Percentiles rank a stretch among this genome's conserved stretches.
phyloP scores from a whole-genome alignment of 1,140 invertebrate genomes.

The Hetaerina americana region DNA sequence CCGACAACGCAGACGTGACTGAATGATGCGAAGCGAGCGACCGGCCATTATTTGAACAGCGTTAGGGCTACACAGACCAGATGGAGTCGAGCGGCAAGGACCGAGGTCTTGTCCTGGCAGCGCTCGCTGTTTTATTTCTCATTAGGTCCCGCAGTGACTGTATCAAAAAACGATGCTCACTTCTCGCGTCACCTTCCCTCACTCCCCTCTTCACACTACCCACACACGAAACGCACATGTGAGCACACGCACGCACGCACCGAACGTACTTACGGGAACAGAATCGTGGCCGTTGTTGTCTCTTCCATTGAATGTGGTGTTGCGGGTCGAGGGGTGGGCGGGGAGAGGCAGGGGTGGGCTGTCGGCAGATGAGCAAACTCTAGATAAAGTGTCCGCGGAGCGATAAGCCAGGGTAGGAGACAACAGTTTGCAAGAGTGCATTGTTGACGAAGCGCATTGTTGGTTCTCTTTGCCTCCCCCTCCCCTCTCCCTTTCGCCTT shows the following conservation, averaged over 20 bases:
- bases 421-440: not conserved
- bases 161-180: not conserved
- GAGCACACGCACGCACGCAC: too few species aligned
- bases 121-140: not conserved
- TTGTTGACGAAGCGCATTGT: not conserved
- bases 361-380: not conserved
- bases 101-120: too few species aligned
- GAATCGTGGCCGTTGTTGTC: not conserved
- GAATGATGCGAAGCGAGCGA: too few species aligned
- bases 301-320: not conserved
- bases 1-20: too few species aligned
- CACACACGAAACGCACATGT: too few species aligned
- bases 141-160: not conserved
- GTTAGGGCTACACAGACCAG: too few species aligned
- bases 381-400: not conserved
- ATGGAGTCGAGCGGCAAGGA: not conserved
- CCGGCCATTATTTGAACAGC: too few species aligned
- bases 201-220: not conserved
- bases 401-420: not conserved
- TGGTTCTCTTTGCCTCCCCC: not conserved
- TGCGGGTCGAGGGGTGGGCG: too few species aligned
- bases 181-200: not conserved
- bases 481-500: not conserved
- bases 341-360: too few species aligned
- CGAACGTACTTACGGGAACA: too few species aligned